Percentiles rank a stretch among this genome's conserved stretches.
Conservation (phyloP, 2,797 vertebrate species). For the Lates japonicus region DNA sequence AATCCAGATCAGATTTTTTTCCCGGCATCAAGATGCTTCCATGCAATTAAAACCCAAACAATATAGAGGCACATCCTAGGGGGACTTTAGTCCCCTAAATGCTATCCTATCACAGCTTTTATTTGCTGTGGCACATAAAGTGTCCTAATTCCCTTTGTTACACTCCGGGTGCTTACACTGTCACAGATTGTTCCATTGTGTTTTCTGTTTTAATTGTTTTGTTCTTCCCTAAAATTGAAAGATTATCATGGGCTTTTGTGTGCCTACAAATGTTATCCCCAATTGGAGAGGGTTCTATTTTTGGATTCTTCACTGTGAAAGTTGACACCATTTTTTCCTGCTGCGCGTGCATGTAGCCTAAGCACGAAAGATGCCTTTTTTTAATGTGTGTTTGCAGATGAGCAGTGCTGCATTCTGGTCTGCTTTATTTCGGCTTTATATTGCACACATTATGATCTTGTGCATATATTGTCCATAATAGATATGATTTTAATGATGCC, state of each 20-base stretch:
- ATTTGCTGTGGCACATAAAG: constrained; percentile 61
- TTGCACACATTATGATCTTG: constrained; percentile 19
- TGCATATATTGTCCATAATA: constrained; percentile 33
- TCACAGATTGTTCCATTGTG: constrained; percentile 69
- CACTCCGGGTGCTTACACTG: constrained; percentile 63
- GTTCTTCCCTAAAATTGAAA: constrained; percentile 81
- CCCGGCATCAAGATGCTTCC: constrained; percentile 35
- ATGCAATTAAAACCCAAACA: constrained; percentile 56
- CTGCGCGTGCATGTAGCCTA: constrained; percentile 56
- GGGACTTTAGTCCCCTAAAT: constrained; percentile 40
- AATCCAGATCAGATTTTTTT: constrained; percentile 44
- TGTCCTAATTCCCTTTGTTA: constrained; percentile 74
- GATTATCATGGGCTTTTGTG: constrained; percentile 83
- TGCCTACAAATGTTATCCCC: constrained; percentile 82
- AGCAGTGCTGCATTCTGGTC: constrained; percentile 34
- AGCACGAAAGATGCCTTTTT: constrained; percentile 44
- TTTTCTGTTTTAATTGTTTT: constrained; percentile 81
- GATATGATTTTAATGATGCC: constrained; percentile 55
- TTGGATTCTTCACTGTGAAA: constrained; percentile 82
- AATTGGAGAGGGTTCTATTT: constrained; percentile 84
- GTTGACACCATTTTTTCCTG: constrained; percentile 84
- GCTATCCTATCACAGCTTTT: constrained; percentile 48
- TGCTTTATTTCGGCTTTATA: constrained; percentile 19
- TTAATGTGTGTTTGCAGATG: constrained; percentile 50
- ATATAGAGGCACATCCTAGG: constrained; percentile 20